Evolutionary conservation across 2,888 invertebrate genomes (phyloP), one percentile per base, ranked within the genome.

Genomic region (Hermaeophaga mercurialis): DNA sequence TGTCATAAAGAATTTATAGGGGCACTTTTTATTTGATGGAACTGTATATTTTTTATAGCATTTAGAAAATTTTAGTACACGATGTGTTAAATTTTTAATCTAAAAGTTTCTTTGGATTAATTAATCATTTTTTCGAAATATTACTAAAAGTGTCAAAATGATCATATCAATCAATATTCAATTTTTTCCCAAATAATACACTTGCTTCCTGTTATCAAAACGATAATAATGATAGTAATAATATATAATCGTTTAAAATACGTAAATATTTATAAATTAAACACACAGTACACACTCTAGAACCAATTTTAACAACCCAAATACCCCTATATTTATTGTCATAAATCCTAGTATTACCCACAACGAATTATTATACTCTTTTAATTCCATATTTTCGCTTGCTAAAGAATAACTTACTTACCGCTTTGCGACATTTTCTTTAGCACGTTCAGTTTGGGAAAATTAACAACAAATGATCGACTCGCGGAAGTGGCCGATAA

Each of bases 401-500:
- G 12, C 19, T 14, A 34, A 31, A 34, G 26, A 14, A 11, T 7
- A 15, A 17, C 24, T 0, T 1, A 50, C 58, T 54, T 45, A 58
- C 58, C 58, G 41, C 46, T 54, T 44, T 19, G 46, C 8, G 50
- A 58, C 58, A 58, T 58, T 39, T 50, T 58, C 8, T 34, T 12
- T 12, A 39, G 19, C 45, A 48, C 38, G 38, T 11, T 17, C 8
- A 3, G 26, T 9, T 17, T 4, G 4, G 18, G 7, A 39, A 38
- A 26, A 31, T 24, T 14, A 8, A 46, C 31, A 38, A 38, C 19
- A 19, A 28, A 41, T 24, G n/a, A 47, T 28, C 17, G 36, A 39
- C 22, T 38, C 17, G n/a, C 48, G 53, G 54, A 58, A 39, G 24
- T 26, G 53, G 44, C 50, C 41, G 57, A 61, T 61, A 53, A 55